phyloP scores from a whole-genome alignment of 2,113 vertebrate genomes.

The Neofelis nebulosa region DNA sequence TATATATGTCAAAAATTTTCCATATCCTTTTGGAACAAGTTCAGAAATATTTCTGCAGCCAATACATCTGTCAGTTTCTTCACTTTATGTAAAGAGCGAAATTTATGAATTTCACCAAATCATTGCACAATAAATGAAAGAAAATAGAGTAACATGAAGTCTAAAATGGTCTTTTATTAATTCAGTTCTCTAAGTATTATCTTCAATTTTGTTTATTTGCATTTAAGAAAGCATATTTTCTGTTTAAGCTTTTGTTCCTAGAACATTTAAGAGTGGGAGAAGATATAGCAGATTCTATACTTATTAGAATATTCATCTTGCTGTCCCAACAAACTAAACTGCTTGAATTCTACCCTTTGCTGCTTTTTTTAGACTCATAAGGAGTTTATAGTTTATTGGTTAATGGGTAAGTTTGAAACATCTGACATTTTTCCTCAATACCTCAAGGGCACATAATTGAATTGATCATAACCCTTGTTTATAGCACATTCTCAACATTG shows the following conservation, averaged over 20 bases:
- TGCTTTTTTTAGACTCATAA: conserved; percentile 55
- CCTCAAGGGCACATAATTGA: background rate
- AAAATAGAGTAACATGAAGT: conserved; percentile 22
- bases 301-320: background rate
- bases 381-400: background rate
- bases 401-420: conserved; percentile 10
- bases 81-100: conserved; percentile 35
- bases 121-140: background rate
- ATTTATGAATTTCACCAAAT: conserved; percentile 37
- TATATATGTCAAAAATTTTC: background rate
- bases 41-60: conserved; percentile 54
- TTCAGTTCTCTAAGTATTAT: background rate
- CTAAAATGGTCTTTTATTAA: background rate
- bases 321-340: conserved; percentile 10
- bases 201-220: background rate
- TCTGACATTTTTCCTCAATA: background rate
- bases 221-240: background rate
- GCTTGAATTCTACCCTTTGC: conserved; percentile 6
- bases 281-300: background rate
- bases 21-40: conserved; percentile 27
- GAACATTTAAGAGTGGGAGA: background rate
- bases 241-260: conserved; percentile 48
- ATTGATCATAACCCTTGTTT: background rate
- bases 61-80: conserved; percentile 45
- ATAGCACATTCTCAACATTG: background rate